A percentile compares a stretch with the other conserved stretches of the same genome.
Evolutionary conservation across 37 sponge, comb jelly and placozoan genomes (phyloP).

Genomic region (Theonella swinhoei): DNA sequence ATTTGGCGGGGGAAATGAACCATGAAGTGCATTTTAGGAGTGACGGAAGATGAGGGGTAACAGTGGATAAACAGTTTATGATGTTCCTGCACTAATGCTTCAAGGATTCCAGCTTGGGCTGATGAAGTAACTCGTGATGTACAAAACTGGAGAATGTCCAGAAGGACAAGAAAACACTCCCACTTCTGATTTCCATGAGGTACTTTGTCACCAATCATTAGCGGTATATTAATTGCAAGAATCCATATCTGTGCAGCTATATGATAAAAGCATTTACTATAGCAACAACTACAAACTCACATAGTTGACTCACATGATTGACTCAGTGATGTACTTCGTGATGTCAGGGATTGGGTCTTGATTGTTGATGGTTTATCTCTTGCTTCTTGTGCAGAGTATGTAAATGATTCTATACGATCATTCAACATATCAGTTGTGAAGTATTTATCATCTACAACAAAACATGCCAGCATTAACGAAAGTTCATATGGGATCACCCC

Average conservation of each 20-base stretch:
- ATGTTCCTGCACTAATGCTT: not conserved
- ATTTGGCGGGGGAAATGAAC: slow-evolving; percentile 23
- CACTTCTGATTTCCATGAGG: slow-evolving; percentile 21
- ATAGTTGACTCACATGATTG: slow-evolving; percentile 1
- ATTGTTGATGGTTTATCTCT: slow-evolving; percentile 27
- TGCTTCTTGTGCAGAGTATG: not conserved
- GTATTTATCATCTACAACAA: slow-evolving; percentile 8
- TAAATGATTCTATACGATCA: slow-evolving; percentile 9
- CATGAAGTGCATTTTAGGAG: too few species aligned
- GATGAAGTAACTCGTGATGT: not conserved
- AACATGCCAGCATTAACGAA: slow-evolving; percentile 7
- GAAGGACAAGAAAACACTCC: slow-evolving; percentile 12
- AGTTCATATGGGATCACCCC: slow-evolving; percentile 24
- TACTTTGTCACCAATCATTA: slow-evolving; percentile 18
- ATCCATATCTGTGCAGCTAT: slow-evolving; percentile 23
- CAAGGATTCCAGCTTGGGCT: not conserved
- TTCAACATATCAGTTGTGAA: slow-evolving; percentile 38
- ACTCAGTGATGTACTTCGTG: not conserved
- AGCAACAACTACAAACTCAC: too few species aligned
- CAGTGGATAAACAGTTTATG: slow-evolving; percentile 1
- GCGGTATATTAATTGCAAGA: slow-evolving; percentile 5
- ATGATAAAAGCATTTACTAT: not conserved
- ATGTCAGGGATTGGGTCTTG: not conserved
- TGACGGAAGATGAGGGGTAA: slow-evolving; percentile 14
- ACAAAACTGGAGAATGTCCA: slow-evolving; percentile 13